Evolutionary conservation across 1,140 invertebrate genomes (phyloP).

Genomic region (Drosophila novamexicana): DNA sequence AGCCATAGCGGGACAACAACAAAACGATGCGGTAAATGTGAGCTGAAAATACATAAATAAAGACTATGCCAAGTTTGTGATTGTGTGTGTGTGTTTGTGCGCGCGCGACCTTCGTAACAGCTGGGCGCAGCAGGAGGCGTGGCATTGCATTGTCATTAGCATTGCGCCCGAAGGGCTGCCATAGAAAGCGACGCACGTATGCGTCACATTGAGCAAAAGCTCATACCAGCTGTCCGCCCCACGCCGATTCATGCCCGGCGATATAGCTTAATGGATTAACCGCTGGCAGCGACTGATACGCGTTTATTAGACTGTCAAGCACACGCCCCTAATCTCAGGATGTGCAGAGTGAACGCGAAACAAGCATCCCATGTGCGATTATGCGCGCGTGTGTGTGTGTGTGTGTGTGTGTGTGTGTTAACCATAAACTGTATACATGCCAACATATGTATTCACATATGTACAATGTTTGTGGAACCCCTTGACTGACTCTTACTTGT

Average conservation of each 20-base stretch:
- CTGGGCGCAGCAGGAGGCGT: slow-evolving; percentile 59
- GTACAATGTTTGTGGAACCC: not conserved
- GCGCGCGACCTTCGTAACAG: slow-evolving; percentile 24
- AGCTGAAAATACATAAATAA: slow-evolving; percentile 24
- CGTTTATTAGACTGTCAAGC: slow-evolving; percentile 80
- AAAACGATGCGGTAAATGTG: slow-evolving; percentile 77
- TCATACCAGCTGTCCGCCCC: slow-evolving; percentile 25
- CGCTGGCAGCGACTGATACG: slow-evolving; percentile 75
- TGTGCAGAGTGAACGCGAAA: slow-evolving; percentile 30
- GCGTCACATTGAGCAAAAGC: slow-evolving; percentile 62
- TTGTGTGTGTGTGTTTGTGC: slow-evolving; percentile 4
- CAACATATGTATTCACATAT: slow-evolving; percentile 3
- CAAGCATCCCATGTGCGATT: slow-evolving; percentile 35
- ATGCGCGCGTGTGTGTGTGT: slow-evolving; percentile 11
- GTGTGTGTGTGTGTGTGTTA: slow-evolving; percentile 18
- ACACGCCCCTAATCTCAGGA: slow-evolving; percentile 65
- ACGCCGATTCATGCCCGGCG: slow-evolving; percentile 17
- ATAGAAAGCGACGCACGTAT: slow-evolving; percentile 47
- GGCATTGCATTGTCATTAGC: slow-evolving; percentile 76
- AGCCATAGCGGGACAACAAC: slow-evolving; percentile 71
- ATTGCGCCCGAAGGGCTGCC: slow-evolving; percentile 51
- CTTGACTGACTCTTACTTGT: slow-evolving; percentile 28
- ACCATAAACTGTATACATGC: slow-evolving; percentile 21
- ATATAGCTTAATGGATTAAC: slow-evolving; percentile 79
- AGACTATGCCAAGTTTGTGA: slow-evolving; percentile 7